Conservation (phyloP, 2,797 vertebrate genomes). For the Phoebastria nigripes region DNA sequence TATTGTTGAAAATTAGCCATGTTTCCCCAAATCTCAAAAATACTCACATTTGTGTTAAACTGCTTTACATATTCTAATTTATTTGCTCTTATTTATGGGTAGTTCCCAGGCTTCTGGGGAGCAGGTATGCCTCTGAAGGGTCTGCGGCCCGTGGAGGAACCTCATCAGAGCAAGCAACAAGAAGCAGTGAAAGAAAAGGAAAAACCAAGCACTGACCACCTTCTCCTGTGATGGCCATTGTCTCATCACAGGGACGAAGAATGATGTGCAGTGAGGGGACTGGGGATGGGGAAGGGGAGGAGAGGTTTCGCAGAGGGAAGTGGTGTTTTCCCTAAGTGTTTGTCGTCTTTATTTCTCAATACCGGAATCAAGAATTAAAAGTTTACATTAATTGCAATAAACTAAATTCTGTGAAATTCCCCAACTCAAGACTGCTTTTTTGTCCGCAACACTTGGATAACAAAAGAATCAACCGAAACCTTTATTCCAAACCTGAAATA, state of each 20-base stretch:
- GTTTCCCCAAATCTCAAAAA: slow-evolving; percentile 12
- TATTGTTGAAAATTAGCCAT: neutral
- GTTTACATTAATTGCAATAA: neutral
- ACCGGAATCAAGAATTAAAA: neutral
- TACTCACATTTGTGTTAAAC: neutral
- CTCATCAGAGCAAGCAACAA: neutral
- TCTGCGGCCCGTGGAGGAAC: neutral
- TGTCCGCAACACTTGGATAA: accelerated
- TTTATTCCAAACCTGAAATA: neutral
- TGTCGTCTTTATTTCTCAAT: neutral
- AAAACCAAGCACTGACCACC: neutral
- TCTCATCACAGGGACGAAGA: neutral
- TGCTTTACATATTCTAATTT: neutral
- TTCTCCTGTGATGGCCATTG: neutral
- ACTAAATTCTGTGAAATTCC: neutral
- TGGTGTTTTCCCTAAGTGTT: neutral
- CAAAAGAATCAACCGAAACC: neutral
- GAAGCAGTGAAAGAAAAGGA: neutral
- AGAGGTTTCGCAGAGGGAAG: neutral
- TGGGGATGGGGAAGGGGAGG: neutral
- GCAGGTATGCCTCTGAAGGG: neutral
- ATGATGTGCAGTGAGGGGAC: neutral
- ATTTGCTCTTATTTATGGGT: slow-evolving; percentile 11
- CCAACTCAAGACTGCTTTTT: neutral
- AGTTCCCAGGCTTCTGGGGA: neutral